Percentiles rank a stretch among this genome's conserved stretches.
These are phyloP conservation scores for Polypterus bichir DNA, from an alignment of 2,113 vertebrate species.

Conservation along the genomic window DNA sequence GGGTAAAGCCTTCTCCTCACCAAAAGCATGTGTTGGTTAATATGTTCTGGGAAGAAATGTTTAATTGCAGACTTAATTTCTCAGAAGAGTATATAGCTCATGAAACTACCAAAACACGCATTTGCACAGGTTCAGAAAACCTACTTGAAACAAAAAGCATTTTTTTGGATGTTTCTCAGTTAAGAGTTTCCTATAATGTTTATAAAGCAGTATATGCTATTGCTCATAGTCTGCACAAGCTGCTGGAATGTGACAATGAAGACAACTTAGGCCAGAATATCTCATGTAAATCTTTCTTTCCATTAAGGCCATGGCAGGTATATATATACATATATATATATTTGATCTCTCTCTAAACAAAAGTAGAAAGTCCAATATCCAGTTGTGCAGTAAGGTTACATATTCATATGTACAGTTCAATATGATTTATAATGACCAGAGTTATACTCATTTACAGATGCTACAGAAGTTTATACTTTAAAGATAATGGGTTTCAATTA, in stretches of 20 bases:
- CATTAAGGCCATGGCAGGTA: constrained; percentile 38
- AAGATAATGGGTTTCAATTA: too few species aligned
- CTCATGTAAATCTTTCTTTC: constrained; percentile 25
- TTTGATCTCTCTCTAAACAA: background rate
- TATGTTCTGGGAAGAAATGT: constrained; percentile 53
- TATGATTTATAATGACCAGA: background rate
- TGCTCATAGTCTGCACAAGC: constrained; percentile 36
- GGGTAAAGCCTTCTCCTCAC: constrained; percentile 32
- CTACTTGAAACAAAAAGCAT: constrained; percentile 30
- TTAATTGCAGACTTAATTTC: constrained; percentile 37
- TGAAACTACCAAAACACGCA: constrained; percentile 4
- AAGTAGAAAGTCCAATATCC: background rate
- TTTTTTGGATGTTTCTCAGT: constrained; percentile 38
- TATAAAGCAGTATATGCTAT: constrained; percentile 52
- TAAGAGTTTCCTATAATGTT: constrained; percentile 51
- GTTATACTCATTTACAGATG: background rate
- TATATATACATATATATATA: background rate
- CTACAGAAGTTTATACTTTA: too few species aligned
- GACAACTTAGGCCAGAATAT: constrained; percentile 11
- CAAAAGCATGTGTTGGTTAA: constrained; percentile 38
- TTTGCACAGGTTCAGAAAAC: constrained; percentile 44
- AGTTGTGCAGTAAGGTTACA: background rate
- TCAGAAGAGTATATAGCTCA: background rate
- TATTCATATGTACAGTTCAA: background rate
- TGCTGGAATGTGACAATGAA: constrained; percentile 32